Evolutionary conservation across 2,113 vertebrate species (phyloP), one percentile per base, ranked within the genome.

Genomic region (Oxygymnocypris stewartii): DNA sequence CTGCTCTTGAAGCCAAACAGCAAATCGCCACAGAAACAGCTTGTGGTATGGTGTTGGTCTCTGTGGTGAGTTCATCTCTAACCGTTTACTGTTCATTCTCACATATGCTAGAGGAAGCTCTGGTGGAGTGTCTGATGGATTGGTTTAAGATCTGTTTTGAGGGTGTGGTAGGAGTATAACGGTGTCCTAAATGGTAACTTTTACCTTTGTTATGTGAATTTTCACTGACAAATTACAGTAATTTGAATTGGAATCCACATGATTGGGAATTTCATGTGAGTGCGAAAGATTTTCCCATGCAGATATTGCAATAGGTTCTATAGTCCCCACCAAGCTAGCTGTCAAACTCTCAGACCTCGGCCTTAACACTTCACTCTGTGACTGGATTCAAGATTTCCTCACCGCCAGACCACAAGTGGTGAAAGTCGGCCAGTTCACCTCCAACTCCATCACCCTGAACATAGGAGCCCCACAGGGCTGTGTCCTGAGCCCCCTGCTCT

Each of bases 1-100:
- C n/a, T 10, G 84, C 76, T 35, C 89, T 90, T 89, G 84, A 59
- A 57, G 35, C 86, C 73, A 79, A 89, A 92, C 87, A 84, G 84
- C 49, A 77, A 54, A 88, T 93, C 87, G 74, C 88, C 75, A 89
- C 87, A 88, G 91, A 85, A 90, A 92, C 91, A 10, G 49, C 40
- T 85, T 61, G 87, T 82, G 57, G 69, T 87, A 79, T 40, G 23
- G 69, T 42, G 18, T 65, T 71, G 54, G 86, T 65, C 82, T 69
- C 63, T 47, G 85, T 74, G 3, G 25, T 88, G 84, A 87, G 86
- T 85, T 81, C 57, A 87, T 88, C 80, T 87, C 86, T 88, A 28
- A 85, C 23, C 71, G 37, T 86, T 49, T 88, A 84, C 71, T 65
- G 31, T 77, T 61, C 12, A 78, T 28, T 49, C 54, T 80, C 54